Percentiles rank a stretch among this genome's conserved stretches.
These are phyloP conservation scores for Neopipo cinnamomea DNA, from an alignment of 2,113 vertebrate genomes.

Conservation along the genomic window DNA sequence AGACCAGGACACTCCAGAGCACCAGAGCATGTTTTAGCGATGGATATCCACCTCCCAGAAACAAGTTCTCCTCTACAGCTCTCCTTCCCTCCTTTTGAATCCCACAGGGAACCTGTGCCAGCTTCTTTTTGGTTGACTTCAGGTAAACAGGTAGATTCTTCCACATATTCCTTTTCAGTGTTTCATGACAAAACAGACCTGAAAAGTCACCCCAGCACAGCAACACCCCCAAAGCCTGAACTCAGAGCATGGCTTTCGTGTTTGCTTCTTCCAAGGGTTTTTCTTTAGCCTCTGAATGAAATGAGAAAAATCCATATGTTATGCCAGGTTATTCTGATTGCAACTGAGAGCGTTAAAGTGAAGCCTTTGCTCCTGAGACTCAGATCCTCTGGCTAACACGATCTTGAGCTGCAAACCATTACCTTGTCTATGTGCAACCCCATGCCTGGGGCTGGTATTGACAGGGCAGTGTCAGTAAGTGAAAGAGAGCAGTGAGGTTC, in stretches of 20 bases:
- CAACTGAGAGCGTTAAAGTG: slow-evolving; percentile 74
- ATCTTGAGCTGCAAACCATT: slow-evolving; percentile 25
- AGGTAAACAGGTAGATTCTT: not conserved
- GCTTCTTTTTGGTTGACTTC: not conserved
- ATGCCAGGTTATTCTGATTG: slow-evolving; percentile 60
- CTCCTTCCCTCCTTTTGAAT: not conserved
- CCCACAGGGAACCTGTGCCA: not conserved
- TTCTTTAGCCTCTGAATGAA: not conserved
- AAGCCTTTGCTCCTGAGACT: slow-evolving; percentile 45
- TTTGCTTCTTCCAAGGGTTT: not conserved
- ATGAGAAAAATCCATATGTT: not conserved
- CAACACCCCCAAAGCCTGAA: not conserved
- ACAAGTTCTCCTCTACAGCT: not conserved
- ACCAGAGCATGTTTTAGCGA: not conserved
- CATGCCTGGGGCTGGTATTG: slow-evolving; percentile 43
- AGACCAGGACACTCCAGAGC: not conserved
- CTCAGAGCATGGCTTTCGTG: not conserved
- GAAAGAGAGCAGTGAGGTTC: slow-evolving; percentile 63
- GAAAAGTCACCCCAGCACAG: not conserved
- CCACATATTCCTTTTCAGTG: not conserved
- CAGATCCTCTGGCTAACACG: slow-evolving; percentile 38
- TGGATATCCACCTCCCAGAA: not conserved
- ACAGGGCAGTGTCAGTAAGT: slow-evolving; percentile 50
- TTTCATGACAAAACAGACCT: not conserved
- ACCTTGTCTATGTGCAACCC: slow-evolving; percentile 54